A percentile compares a stretch with the other conserved stretches of the same genome.
phyloP scores from a whole-genome alignment of 2,113 vertebrate species.

The Neoarius graeffei region DNA sequence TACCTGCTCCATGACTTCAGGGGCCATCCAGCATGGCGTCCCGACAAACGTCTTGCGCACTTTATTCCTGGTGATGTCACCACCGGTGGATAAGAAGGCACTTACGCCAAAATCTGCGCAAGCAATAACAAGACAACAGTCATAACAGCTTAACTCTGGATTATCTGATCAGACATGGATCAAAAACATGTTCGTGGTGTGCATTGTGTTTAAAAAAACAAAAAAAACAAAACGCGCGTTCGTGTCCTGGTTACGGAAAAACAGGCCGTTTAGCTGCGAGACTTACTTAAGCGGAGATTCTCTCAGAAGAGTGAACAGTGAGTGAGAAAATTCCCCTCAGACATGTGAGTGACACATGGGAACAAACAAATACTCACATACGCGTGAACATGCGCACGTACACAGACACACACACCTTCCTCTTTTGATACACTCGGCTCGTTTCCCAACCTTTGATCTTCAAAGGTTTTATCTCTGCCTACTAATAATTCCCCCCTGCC shows the following conservation, averaged over 20 bases:
- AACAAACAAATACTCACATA: slow-evolving; percentile 48
- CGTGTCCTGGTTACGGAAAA: not conserved
- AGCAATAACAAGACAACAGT: slow-evolving; percentile 40
- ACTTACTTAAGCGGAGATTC: not conserved
- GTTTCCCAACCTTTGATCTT: slow-evolving; percentile 18
- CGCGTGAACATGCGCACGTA: slow-evolving; percentile 1
- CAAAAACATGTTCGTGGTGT: not conserved
- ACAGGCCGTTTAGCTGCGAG: not conserved
- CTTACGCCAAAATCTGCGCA: slow-evolving; percentile 91
- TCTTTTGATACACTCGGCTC: not conserved
- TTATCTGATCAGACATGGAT: not conserved
- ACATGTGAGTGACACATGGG: slow-evolving; percentile 40
- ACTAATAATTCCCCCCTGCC: not conserved
- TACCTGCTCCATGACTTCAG: slow-evolving; percentile 98
- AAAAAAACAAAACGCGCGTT: no score
- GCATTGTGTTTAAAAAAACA: no score
- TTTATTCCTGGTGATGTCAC: slow-evolving; percentile 97
- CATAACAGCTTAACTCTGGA: not conserved
- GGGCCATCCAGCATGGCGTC: slow-evolving; percentile 98
- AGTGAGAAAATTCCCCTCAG: slow-evolving; percentile 9
- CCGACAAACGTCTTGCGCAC: slow-evolving; percentile 97
- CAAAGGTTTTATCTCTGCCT: not conserved
- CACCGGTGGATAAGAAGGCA: slow-evolving; percentile 95
- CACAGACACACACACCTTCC: not conserved
- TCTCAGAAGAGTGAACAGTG: not conserved